These are phyloP conservation scores for Meiosimyza decipiens DNA, from an alignment of 2,888 invertebrate genomes.

Conservation along the genomic window DNA sequence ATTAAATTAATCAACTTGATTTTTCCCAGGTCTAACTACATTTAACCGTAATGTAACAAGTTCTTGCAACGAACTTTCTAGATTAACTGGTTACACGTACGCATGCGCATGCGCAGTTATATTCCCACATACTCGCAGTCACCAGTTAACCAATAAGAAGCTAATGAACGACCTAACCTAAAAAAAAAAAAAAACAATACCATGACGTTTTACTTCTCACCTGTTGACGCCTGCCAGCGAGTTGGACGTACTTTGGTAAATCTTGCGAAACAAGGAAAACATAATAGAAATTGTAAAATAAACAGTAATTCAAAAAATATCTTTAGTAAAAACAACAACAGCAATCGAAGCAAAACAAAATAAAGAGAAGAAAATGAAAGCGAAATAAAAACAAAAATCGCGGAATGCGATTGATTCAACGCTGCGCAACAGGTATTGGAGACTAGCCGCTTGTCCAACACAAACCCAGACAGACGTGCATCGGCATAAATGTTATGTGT, in stretches of 20 bases:
- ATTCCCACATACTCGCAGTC: no score
- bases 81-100: no score
- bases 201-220: not conserved
- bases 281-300: conserved; percentile 16
- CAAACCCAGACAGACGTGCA: not conserved
- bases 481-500: not conserved
- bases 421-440: conserved; percentile 17
- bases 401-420: conserved; percentile 24
- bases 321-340: conserved; percentile 1
- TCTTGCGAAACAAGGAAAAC: not conserved
- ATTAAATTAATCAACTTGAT: no score
- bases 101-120: no score
- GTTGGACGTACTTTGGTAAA: conserved; percentile 7
- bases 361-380: conserved; percentile 9
- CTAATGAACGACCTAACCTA: conserved; percentile 34
- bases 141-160: not conserved
- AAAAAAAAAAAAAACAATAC: conserved; percentile 15
- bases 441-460: not conserved
- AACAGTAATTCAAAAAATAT: conserved; percentile 2
- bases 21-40: no score
- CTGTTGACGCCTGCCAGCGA: not conserved
- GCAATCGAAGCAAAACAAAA: not conserved
- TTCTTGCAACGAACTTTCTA: no score
- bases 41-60: no score
- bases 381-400: conserved; percentile 20